Conservation (phyloP, 2,888 invertebrate species). For the Epirrhoe alternata region DNA sequence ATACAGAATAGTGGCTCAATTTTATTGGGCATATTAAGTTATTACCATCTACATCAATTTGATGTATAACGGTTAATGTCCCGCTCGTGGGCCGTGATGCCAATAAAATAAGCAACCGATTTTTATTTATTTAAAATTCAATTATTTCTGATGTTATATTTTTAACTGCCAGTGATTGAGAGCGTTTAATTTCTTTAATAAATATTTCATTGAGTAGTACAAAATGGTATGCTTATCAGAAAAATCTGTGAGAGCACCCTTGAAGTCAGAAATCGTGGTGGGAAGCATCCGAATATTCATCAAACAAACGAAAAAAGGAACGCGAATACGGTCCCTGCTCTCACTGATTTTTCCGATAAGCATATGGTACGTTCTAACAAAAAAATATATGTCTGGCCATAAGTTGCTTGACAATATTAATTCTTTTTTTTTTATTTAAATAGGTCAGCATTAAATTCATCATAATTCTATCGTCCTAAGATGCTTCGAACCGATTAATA, state of each 20-base stretch:
- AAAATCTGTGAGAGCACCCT: neutral
- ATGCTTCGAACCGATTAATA: neutral
- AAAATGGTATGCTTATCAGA: neutral
- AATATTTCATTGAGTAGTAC: constrained; percentile 48
- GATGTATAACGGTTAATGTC: constrained; percentile 32
- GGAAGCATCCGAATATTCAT: too few species aligned
- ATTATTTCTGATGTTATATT: constrained; percentile 56
- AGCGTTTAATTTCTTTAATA: constrained; percentile 66
- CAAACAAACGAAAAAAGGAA: too few species aligned
- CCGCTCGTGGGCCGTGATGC: constrained; percentile 36
- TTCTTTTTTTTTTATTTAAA: neutral
- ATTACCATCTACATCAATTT: constrained; percentile 27
- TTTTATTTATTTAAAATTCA: constrained; percentile 55
- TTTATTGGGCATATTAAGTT: constrained; percentile 32
- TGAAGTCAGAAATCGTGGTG: too few species aligned
- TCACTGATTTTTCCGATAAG: too few species aligned
- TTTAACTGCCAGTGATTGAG: constrained; percentile 54
- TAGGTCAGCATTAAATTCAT: neutral
- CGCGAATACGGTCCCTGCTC: too few species aligned
- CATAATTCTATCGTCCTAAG: too few species aligned
- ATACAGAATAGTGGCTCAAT: constrained; percentile 7
- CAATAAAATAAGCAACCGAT: constrained; percentile 43
- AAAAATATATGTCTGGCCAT: too few species aligned
- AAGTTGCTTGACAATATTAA: too few species aligned
- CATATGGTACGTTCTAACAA: neutral